Conservation (phyloP, 2,888 invertebrate species). For the Amblyjoppa fuscipennis region DNA sequence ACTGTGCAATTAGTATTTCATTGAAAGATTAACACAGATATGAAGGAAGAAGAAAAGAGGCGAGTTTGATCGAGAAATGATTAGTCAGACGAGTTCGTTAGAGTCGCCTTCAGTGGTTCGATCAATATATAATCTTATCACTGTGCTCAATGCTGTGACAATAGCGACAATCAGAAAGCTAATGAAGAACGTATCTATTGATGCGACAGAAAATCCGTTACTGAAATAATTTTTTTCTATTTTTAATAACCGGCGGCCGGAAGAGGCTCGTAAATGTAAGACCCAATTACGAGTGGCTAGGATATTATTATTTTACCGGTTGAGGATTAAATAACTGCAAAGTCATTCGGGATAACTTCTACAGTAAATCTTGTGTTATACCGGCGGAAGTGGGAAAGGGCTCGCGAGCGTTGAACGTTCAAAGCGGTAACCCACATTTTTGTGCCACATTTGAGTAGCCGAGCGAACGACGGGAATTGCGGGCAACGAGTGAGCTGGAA, state of each 20-base stretch:
- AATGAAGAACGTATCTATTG: neutral
- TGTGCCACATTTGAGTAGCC: slow-evolving; percentile 61
- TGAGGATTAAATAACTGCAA: slow-evolving; percentile 17
- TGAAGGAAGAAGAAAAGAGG: neutral
- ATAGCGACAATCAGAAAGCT: neutral
- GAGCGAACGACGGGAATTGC: too few relatives aligned
- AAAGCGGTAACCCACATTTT: slow-evolving; percentile 63
- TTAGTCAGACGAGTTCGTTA: slow-evolving; percentile 48
- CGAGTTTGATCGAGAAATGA: slow-evolving; percentile 24
- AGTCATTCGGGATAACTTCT: neutral
- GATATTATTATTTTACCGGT: neutral
- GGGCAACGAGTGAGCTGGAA: too few relatives aligned
- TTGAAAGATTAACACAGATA: slow-evolving; percentile 15
- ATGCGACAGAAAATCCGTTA: neutral
- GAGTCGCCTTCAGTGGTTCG: neutral
- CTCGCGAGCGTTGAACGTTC: slow-evolving; percentile 15
- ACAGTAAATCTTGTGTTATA: neutral
- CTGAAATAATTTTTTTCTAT: neutral
- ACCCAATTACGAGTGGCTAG: neutral
- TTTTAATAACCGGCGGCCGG: neutral
- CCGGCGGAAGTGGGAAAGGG: neutral
- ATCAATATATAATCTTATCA: slow-evolving; percentile 22
- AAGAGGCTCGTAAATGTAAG: neutral
- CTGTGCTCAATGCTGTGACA: neutral
- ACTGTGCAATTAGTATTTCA: slow-evolving; percentile 6